phyloP scores from a whole-genome alignment of 2,888 invertebrate species.

The Caenorhabditis auriculariae region DNA sequence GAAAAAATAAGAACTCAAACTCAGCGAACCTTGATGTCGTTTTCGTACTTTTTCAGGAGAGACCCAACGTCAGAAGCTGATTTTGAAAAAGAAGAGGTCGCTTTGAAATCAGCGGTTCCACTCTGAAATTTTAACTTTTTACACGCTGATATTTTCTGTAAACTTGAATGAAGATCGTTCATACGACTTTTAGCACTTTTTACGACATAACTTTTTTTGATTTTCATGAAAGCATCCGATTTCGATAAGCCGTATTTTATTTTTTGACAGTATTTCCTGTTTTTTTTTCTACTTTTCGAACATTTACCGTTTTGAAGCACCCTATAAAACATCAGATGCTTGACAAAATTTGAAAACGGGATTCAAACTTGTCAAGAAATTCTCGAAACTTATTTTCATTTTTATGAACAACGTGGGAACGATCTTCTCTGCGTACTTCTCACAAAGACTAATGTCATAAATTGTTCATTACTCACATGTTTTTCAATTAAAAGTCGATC shows the following conservation, averaged over 20 bases:
- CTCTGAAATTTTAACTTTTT: not conserved
- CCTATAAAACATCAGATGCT: no score
- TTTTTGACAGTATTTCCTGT: not conserved
- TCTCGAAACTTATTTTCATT: no score
- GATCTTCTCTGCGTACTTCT: not conserved
- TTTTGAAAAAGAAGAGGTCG: conserved; percentile 17
- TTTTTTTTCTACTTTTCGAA: not conserved
- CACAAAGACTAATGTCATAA: not conserved
- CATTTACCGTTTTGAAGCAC: not conserved
- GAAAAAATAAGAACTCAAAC: not conserved
- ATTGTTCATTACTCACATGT: not conserved
- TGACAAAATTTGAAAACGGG: not conserved
- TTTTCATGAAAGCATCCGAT: no score
- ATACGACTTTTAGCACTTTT: no score
- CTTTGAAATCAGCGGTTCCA: not conserved
- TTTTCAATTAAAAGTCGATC: no score
- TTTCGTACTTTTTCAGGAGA: conserved; percentile 27
- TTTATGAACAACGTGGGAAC: no score
- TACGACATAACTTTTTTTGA: no score
- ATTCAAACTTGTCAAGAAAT: no score
- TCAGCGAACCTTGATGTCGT: conserved; percentile 34
- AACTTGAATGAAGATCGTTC: no score
- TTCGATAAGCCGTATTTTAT: no score
- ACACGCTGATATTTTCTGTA: no score
- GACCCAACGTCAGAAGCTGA: conserved; percentile 19